Evolutionary conservation across 1,140 invertebrate genomes (phyloP), one percentile per base, ranked within the genome.

Genomic region (Drosophila sp.): DNA sequence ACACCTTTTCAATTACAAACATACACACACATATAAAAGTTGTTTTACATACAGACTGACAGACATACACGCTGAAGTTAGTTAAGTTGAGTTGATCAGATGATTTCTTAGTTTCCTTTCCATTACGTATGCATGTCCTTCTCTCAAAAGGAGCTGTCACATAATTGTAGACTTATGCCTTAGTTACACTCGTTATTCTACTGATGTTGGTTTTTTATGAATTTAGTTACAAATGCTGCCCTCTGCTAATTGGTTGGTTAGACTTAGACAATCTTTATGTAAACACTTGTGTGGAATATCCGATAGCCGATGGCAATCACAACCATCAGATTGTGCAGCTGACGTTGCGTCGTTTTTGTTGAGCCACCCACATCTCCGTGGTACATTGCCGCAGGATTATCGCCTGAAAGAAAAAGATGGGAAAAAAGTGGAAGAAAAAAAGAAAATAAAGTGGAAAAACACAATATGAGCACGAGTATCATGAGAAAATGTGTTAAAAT

Each of bases 361-460:
- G 93, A 93, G 54, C 93, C 91, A 70, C 93, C 93, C 63, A 93
- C 91, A 63, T 93, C 92, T 41, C 93, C 93, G 74, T 94, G 93
- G 76, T 94, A 94, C 93, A 94, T 94, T 46, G 93, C 93, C 34
- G 93, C 93, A 57, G 93, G 93, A 92, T 94, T 94, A 91, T 94
- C 93, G 80, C 93, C 93, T 93, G 91, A 21, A 90, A 90, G 38
- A 58, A n/a, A n/a, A n/a, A n/a, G n/a, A 63, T 29, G 21, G 29
- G 27, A 64, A 13, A 38, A 34, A 54, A 70, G 29, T 25, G 6
- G 18, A 7, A 29, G 27, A 41, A 7, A 57, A 9, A 53, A 32
- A 25, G 14, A 9, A 58, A 18, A 48, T 56, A 41, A 32, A 38
- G 6, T 3, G 36, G 34, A 7, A 73, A 53, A 48, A n/a, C 27